Evolutionary conservation across 2,797 vertebrate genomes (phyloP).

Genomic region (Alosa sapidissima): DNA sequence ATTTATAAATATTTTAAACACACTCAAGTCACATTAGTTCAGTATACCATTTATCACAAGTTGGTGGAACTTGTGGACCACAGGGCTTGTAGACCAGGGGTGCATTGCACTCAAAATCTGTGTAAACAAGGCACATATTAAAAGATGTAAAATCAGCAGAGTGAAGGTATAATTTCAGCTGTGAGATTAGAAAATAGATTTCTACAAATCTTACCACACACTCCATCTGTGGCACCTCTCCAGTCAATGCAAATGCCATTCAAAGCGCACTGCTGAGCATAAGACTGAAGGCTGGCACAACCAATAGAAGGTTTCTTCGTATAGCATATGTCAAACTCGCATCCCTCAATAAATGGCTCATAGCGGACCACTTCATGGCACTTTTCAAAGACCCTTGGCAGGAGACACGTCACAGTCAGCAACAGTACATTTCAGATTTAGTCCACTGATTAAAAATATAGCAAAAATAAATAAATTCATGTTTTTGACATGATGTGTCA

Average conservation of each 20-base stretch:
- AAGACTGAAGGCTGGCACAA: conserved; percentile 73
- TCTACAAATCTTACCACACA: conserved; percentile 68
- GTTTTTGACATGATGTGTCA: not conserved
- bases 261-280: conserved; percentile 68
- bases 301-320: not conserved
- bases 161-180: not conserved
- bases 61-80: conserved; percentile 63
- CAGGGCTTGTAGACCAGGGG: conserved; percentile 74
- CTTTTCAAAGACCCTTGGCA: conserved; percentile 68
- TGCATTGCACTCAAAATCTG: conserved; percentile 66
- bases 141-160: not conserved
- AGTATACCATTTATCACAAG: conserved; percentile 68
- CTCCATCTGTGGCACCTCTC: conserved; percentile 69
- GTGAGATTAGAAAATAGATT: not conserved
- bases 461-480: not conserved
- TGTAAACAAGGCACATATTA: not conserved
- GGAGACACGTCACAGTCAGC: conserved; percentile 21
- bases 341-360: conserved; percentile 58
- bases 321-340: conserved; percentile 66
- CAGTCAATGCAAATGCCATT: conserved; percentile 74
- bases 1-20: not conserved
- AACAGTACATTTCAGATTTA: not conserved
- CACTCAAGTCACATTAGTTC: not conserved
- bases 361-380: conserved; percentile 70
- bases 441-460: not conserved